Conservation (phyloP, 2,113 vertebrate species). For the Eolophus roseicapilla region DNA sequence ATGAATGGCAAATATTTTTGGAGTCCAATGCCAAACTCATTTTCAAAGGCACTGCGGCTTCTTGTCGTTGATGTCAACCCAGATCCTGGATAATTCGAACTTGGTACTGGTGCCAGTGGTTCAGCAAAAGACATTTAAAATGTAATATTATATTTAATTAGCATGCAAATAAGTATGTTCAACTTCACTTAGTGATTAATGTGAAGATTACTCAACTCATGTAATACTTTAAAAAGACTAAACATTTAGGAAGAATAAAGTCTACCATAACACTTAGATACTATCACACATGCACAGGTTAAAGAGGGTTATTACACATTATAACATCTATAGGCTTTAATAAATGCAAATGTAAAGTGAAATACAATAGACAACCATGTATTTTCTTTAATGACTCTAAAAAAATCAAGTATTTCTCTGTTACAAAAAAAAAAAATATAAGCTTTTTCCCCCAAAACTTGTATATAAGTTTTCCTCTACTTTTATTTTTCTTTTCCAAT, state of each 20-base stretch:
- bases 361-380: neutral
- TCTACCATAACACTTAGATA: neutral
- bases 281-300: neutral
- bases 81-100: neutral
- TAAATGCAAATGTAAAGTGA: neutral
- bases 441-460: neutral
- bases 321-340: neutral
- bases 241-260: neutral
- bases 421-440: neutral
- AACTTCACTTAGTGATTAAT: neutral
- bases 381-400: neutral
- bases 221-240: neutral
- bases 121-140: neutral
- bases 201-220: neutral
- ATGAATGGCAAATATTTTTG: slow-evolving; percentile 1
- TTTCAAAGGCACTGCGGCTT: neutral
- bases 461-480: neutral
- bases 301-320: neutral
- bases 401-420: neutral
- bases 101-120: neutral
- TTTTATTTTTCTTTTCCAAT: neutral
- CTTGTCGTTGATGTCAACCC: neutral
- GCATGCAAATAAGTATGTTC: neutral
- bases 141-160: neutral
- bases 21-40: neutral